A percentile compares a stretch with the other conserved stretches of the same genome.
phyloP scores from a whole-genome alignment of 2,797 vertebrate genomes.

The Characodon lateralis region DNA sequence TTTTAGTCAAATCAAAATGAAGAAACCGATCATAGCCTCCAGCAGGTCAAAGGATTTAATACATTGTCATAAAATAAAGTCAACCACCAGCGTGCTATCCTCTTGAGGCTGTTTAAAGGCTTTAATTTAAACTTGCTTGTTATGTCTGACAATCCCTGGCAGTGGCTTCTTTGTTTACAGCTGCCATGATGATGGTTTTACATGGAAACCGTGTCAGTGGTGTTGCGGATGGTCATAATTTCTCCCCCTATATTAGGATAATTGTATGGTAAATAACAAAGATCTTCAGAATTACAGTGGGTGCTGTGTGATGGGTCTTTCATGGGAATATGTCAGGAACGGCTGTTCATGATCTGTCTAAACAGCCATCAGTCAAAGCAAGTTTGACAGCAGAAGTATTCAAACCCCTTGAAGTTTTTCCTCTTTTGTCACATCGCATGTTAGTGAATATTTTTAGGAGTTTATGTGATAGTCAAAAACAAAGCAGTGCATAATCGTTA shows the following conservation, averaged over 20 bases:
- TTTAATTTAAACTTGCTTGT: conserved; percentile 52
- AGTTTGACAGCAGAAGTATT: conserved; percentile 6
- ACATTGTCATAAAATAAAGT: conserved; percentile 25
- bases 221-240: conserved; percentile 62
- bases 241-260: conserved; percentile 69
- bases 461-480: conserved; percentile 5
- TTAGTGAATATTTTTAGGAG: background rate
- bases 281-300: conserved; percentile 60
- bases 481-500: background rate
- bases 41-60: conserved; percentile 14
- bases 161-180: conserved; percentile 51
- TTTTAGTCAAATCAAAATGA: conserved; percentile 43
- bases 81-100: conserved; percentile 8
- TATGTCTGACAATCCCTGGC: conserved; percentile 35
- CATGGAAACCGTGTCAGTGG: conserved; percentile 59
- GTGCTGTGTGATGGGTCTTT: conserved; percentile 51
- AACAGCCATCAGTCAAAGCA: conserved; percentile 63
- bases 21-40: background rate
- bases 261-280: conserved; percentile 74
- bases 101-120: conserved; percentile 30
- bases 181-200: conserved; percentile 55
- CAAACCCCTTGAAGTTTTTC: background rate
- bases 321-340: conserved; percentile 58
- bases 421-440: background rate
- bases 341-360: conserved; percentile 62